Percentiles rank a stretch among this genome's conserved stretches.
Conservation (phyloP, 2,797 vertebrate species). For the Squalus acanthias region DNA sequence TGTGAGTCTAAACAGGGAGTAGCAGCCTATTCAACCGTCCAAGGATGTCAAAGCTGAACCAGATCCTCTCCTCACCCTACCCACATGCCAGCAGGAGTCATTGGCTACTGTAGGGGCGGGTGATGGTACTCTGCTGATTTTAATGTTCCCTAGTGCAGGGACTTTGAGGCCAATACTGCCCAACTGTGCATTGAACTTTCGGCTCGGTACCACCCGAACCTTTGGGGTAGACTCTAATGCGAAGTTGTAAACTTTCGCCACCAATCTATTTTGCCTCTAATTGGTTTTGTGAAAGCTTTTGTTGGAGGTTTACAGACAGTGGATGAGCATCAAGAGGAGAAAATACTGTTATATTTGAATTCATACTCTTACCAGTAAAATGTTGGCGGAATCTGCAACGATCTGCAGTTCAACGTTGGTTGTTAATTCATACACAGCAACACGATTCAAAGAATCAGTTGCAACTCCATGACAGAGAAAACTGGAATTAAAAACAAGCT, state of each 20-base stretch:
- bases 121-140: neutral
- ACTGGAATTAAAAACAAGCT: conserved; percentile 53
- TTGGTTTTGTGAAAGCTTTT: neutral
- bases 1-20: neutral
- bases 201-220: neutral
- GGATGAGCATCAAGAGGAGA: neutral
- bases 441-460: conserved; percentile 63
- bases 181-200: neutral
- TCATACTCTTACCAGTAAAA: conserved; percentile 76
- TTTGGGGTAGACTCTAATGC: neutral
- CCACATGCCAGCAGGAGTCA: neutral
- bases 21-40: neutral
- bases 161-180: neutral
- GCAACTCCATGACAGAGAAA: conserved; percentile 80
- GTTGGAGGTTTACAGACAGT: neutral
- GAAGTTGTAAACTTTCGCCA: neutral
- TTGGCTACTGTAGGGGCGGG: neutral
- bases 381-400: conserved; percentile 65
- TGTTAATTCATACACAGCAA: conserved; percentile 67
- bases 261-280: neutral
- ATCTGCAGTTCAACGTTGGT: conserved; percentile 69
- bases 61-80: neutral
- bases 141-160: too few species aligned
- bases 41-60: neutral
- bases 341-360: neutral